Conservation (phyloP, 2,888 invertebrate species). For the Aphidoletes aphidimyza region DNA sequence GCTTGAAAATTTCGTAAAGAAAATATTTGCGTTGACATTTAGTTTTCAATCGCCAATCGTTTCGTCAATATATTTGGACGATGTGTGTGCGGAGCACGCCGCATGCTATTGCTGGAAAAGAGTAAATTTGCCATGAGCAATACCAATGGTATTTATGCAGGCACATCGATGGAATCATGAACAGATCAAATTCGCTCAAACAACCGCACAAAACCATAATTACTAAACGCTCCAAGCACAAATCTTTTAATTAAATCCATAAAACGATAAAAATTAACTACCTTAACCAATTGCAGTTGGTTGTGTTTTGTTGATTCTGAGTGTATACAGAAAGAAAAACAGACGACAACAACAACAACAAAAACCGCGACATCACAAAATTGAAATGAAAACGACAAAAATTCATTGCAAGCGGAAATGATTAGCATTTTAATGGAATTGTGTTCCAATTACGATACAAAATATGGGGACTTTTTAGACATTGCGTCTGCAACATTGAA, state of each 20-base stretch:
- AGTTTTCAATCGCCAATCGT: conserved; percentile 37
- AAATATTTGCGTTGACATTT: conserved; percentile 53
- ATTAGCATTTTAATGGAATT: conserved; percentile 18
- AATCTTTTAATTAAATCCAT: conserved; percentile 52
- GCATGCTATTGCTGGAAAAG: no score
- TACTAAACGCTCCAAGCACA: conserved; percentile 29
- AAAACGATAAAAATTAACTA: conserved; percentile 34
- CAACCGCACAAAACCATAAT: conserved; percentile 4
- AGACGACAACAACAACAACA: no score
- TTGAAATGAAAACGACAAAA: no score
- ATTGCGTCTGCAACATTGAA: no score
- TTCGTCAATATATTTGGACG: conserved; percentile 9
- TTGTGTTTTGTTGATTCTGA: no score
- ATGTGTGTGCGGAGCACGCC: not conserved
- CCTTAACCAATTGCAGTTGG: not conserved
- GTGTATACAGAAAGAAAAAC: no score
- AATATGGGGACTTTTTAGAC: not conserved
- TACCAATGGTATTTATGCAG: not conserved
- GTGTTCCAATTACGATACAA: not conserved
- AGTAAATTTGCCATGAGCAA: not conserved
- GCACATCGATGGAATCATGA: not conserved
- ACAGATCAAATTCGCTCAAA: not conserved
- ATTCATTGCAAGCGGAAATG: not conserved
- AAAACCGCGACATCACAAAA: not conserved
- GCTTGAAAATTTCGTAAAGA: conserved; percentile 41